Evolutionary conservation across 2,797 vertebrate genomes (phyloP).

Genomic region (Rousettus madagascariensis): DNA sequence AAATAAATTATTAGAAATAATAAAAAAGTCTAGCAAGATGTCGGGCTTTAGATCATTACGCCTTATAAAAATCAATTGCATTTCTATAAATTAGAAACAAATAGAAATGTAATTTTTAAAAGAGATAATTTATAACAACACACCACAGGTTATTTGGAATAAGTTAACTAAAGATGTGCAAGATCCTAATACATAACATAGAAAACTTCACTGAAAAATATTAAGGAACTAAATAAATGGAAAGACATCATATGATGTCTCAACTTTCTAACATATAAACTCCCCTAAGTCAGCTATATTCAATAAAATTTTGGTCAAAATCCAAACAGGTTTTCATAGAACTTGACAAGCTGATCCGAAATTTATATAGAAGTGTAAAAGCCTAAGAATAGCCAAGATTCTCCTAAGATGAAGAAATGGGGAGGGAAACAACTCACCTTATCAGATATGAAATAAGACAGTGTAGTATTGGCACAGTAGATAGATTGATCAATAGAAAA

Average conservation of each 20-base stretch:
- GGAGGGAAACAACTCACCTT: neutral
- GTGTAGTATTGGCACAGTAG: neutral
- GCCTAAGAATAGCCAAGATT: neutral
- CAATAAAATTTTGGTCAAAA: neutral
- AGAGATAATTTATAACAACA: neutral
- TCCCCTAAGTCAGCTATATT: neutral
- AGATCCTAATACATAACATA: neutral
- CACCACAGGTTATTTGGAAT: neutral
- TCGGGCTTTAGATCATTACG: neutral
- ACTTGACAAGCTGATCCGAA: neutral
- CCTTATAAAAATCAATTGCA: neutral
- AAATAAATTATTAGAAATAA: neutral
- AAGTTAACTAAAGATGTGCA: neutral
- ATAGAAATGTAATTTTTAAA: neutral
- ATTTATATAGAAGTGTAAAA: neutral
- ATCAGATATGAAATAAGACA: neutral
- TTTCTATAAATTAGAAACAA: neutral
- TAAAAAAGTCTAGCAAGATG: neutral
- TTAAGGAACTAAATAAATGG: neutral
- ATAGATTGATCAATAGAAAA: neutral
- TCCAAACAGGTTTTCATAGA: neutral
- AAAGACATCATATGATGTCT: neutral
- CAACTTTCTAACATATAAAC: neutral
- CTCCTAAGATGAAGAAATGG: neutral
- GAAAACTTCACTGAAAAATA: neutral